Base-by-base conservation (phyloP, 1,140 invertebrate genomes). In the Ladona fulva region DNA sequence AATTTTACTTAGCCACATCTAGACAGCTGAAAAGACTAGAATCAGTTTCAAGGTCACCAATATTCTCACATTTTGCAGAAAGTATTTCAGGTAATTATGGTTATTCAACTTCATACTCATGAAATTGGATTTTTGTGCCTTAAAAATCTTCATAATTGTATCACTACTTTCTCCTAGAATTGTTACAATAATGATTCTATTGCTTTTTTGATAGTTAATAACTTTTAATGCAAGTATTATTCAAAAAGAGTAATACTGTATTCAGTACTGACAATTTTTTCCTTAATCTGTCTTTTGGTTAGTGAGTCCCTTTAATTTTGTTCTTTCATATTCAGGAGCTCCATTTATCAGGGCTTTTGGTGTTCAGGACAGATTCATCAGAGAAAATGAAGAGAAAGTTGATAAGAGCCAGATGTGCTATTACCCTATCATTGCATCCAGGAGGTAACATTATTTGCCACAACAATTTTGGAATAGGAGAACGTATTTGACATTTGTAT, bases 21-120 rank as follows among this genome's bases (percentile, higher is more conserved):
- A 86, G 97, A 25, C 97, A 99, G 83, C 84, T 99, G 77, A 99
- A 98, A 87, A 89, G 98, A 74, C 84, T 99, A 37, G 97, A 99
- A 85, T 99, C 97, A 0, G 92, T 98, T 0, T 96, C 95, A 19
- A 89, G 97, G 75, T 99, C 97, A 12, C 97, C 98, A 0, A 98
- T 99, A 82, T 99, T 98, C 86, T 97, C 97, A 7, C 97, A 99
- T 87, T 99, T 99, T 85, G 94, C 95, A 76, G 97, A 99, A 89
- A 37, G 29, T 8, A 37, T 37, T 37, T 37, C 29, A 37, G 29
- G 29, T 37, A 37, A n/a, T 99, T 89, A 97, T 93, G 37, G 90
- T 97, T 42, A 92, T 92, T 14, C 89, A 22, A 76, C 8, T 11
- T 24, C 42, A n/a, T n/a, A n/a, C n/a, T n/a, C n/a, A n/a, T n/a